Evolutionary conservation across 1,140 invertebrate genomes (phyloP).

Genomic region (Neodiprion lecontei): DNA sequence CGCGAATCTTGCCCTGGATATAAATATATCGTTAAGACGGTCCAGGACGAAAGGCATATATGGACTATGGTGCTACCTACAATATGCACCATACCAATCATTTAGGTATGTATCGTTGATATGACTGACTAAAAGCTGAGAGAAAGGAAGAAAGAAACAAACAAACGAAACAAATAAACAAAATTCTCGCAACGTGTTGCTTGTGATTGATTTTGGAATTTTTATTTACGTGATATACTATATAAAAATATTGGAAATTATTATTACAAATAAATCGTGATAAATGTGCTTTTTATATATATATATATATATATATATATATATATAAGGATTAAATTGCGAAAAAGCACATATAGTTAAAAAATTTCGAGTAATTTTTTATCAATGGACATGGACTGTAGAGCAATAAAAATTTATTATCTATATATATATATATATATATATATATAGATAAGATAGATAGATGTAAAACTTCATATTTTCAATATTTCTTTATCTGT

Average conservation of each 20-base stretch:
- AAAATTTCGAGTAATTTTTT: background rate
- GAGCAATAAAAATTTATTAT: no score
- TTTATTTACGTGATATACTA: no score
- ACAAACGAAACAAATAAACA: no score
- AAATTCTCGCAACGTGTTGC: no score
- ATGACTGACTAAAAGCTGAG: background rate
- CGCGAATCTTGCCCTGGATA: background rate
- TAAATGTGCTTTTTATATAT: no score
- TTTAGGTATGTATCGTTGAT: constrained; percentile 48
- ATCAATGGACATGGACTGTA: background rate
- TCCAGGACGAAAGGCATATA: constrained; percentile 40
- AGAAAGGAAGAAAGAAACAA: background rate
- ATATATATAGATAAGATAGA: background rate
- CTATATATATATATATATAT: background rate
- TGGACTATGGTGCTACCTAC: constrained; percentile 54
- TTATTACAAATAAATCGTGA: no score
- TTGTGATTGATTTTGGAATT: no score
- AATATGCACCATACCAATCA: constrained; percentile 58
- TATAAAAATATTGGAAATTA: no score
- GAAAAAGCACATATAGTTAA: background rate
- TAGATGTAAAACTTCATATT: no score
- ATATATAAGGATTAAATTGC: background rate
- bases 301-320: no score
- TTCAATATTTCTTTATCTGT: no score
- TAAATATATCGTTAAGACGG: background rate